Evolutionary conservation across 2,797 vertebrate genomes (phyloP).

Genomic region (Halcyon chelicuti): DNA sequence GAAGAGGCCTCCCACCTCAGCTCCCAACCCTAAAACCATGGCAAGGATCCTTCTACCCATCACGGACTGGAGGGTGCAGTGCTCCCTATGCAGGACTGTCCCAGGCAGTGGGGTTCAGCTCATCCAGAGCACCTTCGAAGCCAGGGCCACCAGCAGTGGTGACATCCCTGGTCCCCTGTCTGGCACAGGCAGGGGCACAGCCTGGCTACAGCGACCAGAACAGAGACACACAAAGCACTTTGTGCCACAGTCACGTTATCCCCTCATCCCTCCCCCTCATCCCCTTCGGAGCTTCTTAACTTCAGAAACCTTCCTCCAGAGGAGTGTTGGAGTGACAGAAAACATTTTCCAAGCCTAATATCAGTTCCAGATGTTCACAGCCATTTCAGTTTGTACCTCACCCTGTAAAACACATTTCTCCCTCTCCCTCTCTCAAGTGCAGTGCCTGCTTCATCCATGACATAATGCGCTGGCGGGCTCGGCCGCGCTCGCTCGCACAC

Average conservation of each 20-base stretch:
- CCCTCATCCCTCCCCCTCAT: conserved; percentile 15
- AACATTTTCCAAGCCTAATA: conserved; percentile 78
- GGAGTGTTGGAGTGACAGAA: conserved; percentile 74
- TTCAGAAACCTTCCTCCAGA: conserved; percentile 71
- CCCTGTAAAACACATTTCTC: conserved; percentile 78
- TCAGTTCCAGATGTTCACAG: conserved; percentile 82
- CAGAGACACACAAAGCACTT: conserved; percentile 32
- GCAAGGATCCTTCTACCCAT: not conserved
- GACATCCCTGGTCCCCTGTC: not conserved
- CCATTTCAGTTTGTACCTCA: conserved; percentile 77
- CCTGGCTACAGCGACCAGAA: not conserved
- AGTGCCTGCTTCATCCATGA: conserved; percentile 66
- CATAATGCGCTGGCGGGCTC: conserved; percentile 59
- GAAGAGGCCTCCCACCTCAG: not conserved
- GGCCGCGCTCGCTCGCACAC: not conserved
- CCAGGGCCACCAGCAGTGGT: not conserved
- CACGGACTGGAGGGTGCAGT: not conserved
- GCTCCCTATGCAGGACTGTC: not conserved
- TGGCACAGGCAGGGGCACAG: accelerated
- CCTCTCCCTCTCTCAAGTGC: conserved; percentile 56
- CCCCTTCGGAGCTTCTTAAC: conserved; percentile 65
- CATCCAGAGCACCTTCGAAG: not conserved
- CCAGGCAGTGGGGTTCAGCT: not conserved
- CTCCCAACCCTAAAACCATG: not conserved
- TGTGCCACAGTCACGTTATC: not conserved